Percentiles rank a stretch among this genome's conserved stretches.
Conservation (phyloP, 2,888 invertebrate species). For the Baronia brevicornis region DNA sequence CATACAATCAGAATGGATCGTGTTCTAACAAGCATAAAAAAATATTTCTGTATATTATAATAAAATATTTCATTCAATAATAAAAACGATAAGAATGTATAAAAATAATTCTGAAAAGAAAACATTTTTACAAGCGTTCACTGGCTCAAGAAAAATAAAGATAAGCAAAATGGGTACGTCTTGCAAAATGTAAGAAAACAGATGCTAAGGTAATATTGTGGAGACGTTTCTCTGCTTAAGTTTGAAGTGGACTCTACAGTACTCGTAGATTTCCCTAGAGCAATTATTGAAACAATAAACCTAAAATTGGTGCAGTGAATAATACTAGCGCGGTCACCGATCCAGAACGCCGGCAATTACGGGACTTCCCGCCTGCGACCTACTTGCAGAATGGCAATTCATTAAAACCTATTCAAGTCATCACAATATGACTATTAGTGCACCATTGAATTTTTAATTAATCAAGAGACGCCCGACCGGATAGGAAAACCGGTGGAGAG, state of each 20-base stretch:
- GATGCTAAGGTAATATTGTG: slow-evolving; percentile 30
- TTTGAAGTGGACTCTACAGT: slow-evolving; percentile 40
- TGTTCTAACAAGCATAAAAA: too few relatives aligned
- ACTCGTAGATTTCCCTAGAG: slow-evolving; percentile 51
- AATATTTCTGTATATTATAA: slow-evolving; percentile 6
- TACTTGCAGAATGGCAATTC: slow-evolving; percentile 63
- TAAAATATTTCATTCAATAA: slow-evolving; percentile 9
- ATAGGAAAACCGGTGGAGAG: slow-evolving; percentile 23
- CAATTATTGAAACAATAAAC: slow-evolving; percentile 72
- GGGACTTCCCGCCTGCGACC: slow-evolving; percentile 53
- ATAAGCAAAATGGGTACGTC: slow-evolving; percentile 13
- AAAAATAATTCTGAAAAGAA: slow-evolving; percentile 7
- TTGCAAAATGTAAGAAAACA: slow-evolving; percentile 17
- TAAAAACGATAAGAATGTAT: too few relatives aligned
- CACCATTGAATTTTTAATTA: slow-evolving; percentile 61
- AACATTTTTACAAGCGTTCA: slow-evolving; percentile 13
- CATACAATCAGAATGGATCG: too few relatives aligned
- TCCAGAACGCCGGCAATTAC: slow-evolving; percentile 61
- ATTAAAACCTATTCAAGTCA: slow-evolving; percentile 68
- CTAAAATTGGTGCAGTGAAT: slow-evolving; percentile 62
- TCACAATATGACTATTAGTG: slow-evolving; percentile 66
- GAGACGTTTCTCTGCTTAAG: slow-evolving; percentile 31
- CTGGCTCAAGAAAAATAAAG: slow-evolving; percentile 11
- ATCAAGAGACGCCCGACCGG: slow-evolving; percentile 27
- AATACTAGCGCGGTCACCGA: slow-evolving; percentile 54